A percentile compares a stretch with the other conserved stretches of the same genome.
Conservation (phyloP, 2,113 vertebrate genomes). For the Struthidea cinerea region DNA sequence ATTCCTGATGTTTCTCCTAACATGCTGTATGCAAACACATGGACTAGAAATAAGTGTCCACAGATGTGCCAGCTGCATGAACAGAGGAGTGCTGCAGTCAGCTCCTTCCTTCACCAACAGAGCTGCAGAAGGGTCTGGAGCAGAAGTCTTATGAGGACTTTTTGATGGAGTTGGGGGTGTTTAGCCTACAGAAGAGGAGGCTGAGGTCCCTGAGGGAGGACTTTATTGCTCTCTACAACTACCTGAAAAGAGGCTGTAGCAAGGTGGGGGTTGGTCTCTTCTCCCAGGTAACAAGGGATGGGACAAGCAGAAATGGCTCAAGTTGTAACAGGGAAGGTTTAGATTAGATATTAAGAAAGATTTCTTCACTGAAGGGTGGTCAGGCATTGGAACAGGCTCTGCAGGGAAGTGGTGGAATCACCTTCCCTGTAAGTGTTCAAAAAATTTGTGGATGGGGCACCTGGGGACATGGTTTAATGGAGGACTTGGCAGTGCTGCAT, state of each 20-base stretch:
- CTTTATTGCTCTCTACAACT: neutral
- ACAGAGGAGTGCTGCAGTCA: neutral
- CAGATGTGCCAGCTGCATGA: fast-evolving
- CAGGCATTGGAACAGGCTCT: neutral
- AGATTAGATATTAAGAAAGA: neutral
- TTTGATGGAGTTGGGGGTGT: neutral
- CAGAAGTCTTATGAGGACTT: neutral
- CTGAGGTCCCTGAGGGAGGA: neutral
- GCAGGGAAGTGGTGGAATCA: neutral
- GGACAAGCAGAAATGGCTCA: neutral
- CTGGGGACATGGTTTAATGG: neutral
- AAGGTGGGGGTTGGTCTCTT: neutral
- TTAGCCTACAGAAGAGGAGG: neutral
- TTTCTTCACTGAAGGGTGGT: neutral
- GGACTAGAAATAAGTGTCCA: neutral
- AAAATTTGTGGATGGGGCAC: neutral
- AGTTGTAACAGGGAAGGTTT: neutral
- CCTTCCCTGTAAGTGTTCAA: neutral
- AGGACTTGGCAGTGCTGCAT: neutral
- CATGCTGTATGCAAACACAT: neutral
- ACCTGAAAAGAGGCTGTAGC: neutral
- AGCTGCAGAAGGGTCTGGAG: neutral
- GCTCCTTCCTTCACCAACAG: neutral
- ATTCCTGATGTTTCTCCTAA: neutral
- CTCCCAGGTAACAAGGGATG: neutral